Percentiles rank a stretch among this genome's conserved stretches.
Evolutionary conservation across 2,797 vertebrate species (phyloP).

Genomic region (Harpagifer antarcticus): DNA sequence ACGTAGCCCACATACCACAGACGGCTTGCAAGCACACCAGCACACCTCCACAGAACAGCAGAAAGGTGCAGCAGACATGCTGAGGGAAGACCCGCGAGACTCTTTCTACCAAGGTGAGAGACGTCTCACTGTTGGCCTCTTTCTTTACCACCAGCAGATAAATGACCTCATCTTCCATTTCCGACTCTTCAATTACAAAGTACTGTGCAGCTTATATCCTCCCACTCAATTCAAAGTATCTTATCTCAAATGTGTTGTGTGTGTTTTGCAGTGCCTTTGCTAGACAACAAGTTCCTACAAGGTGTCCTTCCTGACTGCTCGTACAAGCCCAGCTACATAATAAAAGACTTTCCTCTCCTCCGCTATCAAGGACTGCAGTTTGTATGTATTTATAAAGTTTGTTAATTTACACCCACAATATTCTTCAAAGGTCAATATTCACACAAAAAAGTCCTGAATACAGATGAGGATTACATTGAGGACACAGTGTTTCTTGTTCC

Average conservation of each 20-base stretch:
- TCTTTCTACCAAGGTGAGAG: slow-evolving; percentile 87
- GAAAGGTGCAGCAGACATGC: slow-evolving; percentile 85
- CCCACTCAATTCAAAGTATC: slow-evolving; percentile 3
- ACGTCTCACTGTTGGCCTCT: neutral
- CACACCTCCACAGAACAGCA: slow-evolving; percentile 7
- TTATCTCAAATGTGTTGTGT: slow-evolving; percentile 25
- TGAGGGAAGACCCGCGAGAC: slow-evolving; percentile 90
- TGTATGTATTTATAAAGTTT: slow-evolving; percentile 83
- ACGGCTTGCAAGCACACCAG: slow-evolving; percentile 86
- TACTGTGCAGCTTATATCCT: slow-evolving; percentile 21
- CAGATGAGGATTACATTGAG: neutral
- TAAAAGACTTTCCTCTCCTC: slow-evolving; percentile 86
- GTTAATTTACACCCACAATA: neutral
- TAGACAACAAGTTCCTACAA: slow-evolving; percentile 82
- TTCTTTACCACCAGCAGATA: neutral
- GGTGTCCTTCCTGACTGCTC: slow-evolving; percentile 89
- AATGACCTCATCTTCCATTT: slow-evolving; percentile 6
- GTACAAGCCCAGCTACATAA: slow-evolving; percentile 93
- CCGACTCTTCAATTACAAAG: slow-evolving; percentile 4
- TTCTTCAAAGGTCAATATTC: neutral
- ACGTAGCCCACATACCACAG: slow-evolving; percentile 92
- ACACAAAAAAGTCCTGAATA: neutral
- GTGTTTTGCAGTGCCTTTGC: slow-evolving; percentile 86
- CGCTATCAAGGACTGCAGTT: slow-evolving; percentile 97
- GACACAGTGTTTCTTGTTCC: neutral